phyloP scores from a whole-genome alignment of 2,797 vertebrate genomes.

The Notolepis coatsorum region DNA sequence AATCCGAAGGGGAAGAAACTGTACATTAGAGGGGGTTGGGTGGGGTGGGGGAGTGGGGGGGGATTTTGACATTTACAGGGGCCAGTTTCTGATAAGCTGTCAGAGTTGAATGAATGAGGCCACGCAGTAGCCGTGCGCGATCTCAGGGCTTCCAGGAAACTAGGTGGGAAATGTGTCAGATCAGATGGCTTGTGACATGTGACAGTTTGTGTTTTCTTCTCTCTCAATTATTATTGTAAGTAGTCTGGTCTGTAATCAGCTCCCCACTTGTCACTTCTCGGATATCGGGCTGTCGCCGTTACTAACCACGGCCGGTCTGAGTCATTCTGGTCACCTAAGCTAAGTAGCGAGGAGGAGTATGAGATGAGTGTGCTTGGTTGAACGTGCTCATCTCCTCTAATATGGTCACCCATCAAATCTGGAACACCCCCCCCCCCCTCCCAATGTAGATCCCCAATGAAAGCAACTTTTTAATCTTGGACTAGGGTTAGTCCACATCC shows the following conservation, averaged over 20 bases:
- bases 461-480: too few relatives aligned
- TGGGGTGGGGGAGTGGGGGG: too few relatives aligned
- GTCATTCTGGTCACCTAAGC: conserved; percentile 17
- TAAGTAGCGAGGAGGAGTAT: not conserved
- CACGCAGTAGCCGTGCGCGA: not conserved
- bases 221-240: too few relatives aligned
- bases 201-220: not conserved
- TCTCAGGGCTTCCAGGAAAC: not conserved
- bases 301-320: conserved; percentile 12
- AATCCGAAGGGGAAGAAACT: too few relatives aligned
- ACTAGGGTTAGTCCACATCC: too few relatives aligned
- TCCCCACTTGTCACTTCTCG: conserved; percentile 39
- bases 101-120: not conserved
- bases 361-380: conserved; percentile 37
- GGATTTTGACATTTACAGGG: too few relatives aligned
- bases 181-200: not conserved
- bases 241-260: conserved; percentile 14
- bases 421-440: too few relatives aligned
- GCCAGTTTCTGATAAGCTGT: not conserved
- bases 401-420: too few relatives aligned
- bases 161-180: conserved; percentile 24
- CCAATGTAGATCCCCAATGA: too few relatives aligned
- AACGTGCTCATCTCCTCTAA: not conserved
- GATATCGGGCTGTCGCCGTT: conserved; percentile 22
- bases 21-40: too few relatives aligned